phyloP scores from a whole-genome alignment of 2,797 vertebrate genomes.

The Eleutherodactylus coqui region DNA sequence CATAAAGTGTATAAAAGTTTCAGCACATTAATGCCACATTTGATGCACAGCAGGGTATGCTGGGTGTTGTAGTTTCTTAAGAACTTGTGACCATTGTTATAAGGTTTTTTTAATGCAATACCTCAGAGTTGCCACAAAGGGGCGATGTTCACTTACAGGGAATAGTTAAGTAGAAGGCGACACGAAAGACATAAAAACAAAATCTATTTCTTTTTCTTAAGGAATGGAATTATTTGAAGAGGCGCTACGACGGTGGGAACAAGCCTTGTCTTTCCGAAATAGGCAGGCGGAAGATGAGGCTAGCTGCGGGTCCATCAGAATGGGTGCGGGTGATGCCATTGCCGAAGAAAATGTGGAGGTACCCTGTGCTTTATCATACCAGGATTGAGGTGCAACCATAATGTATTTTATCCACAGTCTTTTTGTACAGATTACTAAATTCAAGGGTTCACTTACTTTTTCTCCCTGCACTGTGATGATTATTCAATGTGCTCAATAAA shows the following conservation, averaged over 20 bases:
- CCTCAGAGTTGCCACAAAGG: background rate
- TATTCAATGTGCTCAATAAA: too few species aligned
- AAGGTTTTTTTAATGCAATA: background rate
- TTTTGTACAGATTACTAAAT: too few species aligned
- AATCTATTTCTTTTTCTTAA: conserved; percentile 63
- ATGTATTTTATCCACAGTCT: too few species aligned
- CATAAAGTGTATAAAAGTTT: too few species aligned
- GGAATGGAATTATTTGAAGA: conserved; percentile 98
- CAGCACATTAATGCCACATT: background rate
- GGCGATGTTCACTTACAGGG: background rate
- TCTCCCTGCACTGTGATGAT: too few species aligned
- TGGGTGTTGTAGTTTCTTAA: background rate
- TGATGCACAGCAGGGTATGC: background rate
- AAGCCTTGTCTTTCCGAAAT: conserved; percentile 89
- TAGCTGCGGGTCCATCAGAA: conserved; percentile 82
- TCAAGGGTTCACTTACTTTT: too few species aligned
- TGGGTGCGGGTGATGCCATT: conserved; percentile 89
- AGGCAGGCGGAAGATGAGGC: conserved; percentile 85
- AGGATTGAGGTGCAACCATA: too few species aligned
- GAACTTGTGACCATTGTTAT: background rate
- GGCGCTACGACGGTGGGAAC: conserved; percentile 91
- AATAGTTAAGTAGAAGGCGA: background rate
- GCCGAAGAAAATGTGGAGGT: conserved; percentile 92
- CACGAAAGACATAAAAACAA: background rate
- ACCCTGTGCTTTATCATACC: conserved; percentile 44